Evolutionary conservation across 2,888 invertebrate genomes (phyloP).

Genomic region (Apoda limacodes): DNA sequence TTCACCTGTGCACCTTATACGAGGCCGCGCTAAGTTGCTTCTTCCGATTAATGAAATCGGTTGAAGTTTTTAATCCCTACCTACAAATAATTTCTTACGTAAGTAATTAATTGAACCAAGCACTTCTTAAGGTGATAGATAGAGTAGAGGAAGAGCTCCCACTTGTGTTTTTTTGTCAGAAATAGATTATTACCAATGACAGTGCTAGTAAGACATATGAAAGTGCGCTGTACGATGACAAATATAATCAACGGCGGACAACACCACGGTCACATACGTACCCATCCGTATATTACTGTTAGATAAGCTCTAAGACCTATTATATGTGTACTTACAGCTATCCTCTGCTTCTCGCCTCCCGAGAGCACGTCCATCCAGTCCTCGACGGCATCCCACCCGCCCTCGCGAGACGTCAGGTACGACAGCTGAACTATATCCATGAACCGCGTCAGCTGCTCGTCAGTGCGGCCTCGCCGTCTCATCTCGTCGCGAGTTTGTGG

Average conservation of each 20-base stretch:
- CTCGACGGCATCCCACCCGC: slow-evolving; percentile 91
- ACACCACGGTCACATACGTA: background rate
- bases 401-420: slow-evolving; percentile 86
- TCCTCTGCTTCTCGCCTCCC: slow-evolving; percentile 98
- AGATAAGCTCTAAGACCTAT: background rate
- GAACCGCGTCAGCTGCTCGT: slow-evolving; percentile 81
- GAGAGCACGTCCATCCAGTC: slow-evolving; percentile 99
- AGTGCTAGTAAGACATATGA: too few species aligned
- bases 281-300: background rate
- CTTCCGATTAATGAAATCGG: too few species aligned
- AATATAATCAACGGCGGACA: background rate
- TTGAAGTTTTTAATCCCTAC: too few species aligned
- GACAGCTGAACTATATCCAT: slow-evolving; percentile 86
- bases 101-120: too few species aligned
- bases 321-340: slow-evolving; percentile 85
- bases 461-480: slow-evolving; percentile 79
- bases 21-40: too few species aligned
- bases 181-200: too few species aligned
- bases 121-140: too few species aligned
- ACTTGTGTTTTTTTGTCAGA: too few species aligned
- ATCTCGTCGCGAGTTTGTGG: slow-evolving; percentile 93
- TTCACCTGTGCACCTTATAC: too few species aligned
- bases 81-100: too few species aligned
- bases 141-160: too few species aligned
- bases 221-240: too few species aligned